These are phyloP conservation scores for Muscidifurax raptorellus DNA, from an alignment of 1,140 invertebrate species.

Conservation along the genomic window DNA sequence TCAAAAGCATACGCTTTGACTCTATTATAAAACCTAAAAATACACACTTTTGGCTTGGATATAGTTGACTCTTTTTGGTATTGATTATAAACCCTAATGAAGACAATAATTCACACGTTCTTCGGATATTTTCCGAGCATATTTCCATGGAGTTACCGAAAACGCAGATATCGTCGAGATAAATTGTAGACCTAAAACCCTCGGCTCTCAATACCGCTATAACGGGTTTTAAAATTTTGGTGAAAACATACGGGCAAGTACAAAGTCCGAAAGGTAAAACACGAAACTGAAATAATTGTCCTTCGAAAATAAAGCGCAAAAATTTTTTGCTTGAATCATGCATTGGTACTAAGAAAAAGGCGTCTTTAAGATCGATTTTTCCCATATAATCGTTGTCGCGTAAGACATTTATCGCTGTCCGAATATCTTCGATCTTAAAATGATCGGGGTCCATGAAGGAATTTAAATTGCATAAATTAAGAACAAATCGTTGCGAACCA, in stretches of 20 bases:
- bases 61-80: constrained; percentile 11
- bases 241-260: constrained; percentile 41
- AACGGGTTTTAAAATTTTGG: constrained; percentile 40
- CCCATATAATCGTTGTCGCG: constrained; percentile 49
- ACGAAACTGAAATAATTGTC: constrained; percentile 44
- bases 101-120: background rate
- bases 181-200: constrained; percentile 16
- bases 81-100: constrained; percentile 46
- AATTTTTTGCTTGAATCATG: constrained; percentile 11
- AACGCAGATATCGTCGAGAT: constrained; percentile 39
- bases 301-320: constrained; percentile 44
- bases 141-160: background rate
- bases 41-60: background rate
- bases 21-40: constrained; percentile 47
- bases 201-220: background rate
- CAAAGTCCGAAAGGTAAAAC: constrained; percentile 41
- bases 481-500: constrained; percentile 57
- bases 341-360: constrained; percentile 35
- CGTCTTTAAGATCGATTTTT: constrained; percentile 49
- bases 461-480: constrained; percentile 61
- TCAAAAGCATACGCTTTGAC: background rate
- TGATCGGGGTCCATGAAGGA: constrained; percentile 56
- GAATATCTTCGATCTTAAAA: constrained; percentile 61
- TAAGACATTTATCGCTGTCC: constrained; percentile 55
- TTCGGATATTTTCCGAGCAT: constrained; percentile 11